Conservation (phyloP, 30 jellyfish, hydroid and myxozoan genomes). For the Phacellophora camtschatica region DNA sequence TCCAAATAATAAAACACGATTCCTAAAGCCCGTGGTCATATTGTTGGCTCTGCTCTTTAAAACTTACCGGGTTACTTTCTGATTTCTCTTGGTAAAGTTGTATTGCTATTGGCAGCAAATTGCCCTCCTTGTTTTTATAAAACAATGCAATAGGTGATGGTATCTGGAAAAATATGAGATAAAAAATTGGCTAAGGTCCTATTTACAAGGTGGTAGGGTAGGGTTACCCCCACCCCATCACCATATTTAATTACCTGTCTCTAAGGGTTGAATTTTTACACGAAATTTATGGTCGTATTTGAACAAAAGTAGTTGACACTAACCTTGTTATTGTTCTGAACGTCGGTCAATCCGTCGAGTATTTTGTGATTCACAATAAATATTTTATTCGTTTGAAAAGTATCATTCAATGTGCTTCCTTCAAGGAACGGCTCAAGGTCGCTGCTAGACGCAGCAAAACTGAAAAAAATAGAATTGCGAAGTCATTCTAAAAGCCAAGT, state of each 20-base stretch:
- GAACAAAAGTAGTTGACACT: too few species aligned
- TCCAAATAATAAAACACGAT: not conserved
- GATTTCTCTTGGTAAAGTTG: conserved; percentile 81
- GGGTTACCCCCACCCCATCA: too few species aligned
- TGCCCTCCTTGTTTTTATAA: conserved; percentile 65
- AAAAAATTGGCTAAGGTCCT: too few species aligned
- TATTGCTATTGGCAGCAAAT: conserved; percentile 88
- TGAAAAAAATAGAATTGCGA: not conserved
- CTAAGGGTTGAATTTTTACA: too few species aligned
- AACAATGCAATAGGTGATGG: conserved; percentile 95
- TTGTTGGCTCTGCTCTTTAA: not conserved
- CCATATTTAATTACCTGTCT: too few species aligned
- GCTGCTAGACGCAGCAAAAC: conserved; percentile 86
- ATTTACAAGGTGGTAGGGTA: too few species aligned
- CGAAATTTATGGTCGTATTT: too few species aligned
- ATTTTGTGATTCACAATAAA: conserved; percentile 89
- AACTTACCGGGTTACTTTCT: conserved; percentile 73
- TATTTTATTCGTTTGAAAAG: conserved; percentile 58
- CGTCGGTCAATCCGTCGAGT: conserved; percentile 82
- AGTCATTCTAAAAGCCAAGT: too few species aligned
- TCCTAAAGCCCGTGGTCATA: too few species aligned
- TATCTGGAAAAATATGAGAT: conserved; percentile 25
- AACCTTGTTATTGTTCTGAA: conserved; percentile 53
- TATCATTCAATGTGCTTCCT: conserved; percentile 82
- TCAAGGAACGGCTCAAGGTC: conserved; percentile 78